Evolutionary conservation across 2,888 invertebrate species (phyloP), one percentile per base, ranked within the genome.

Genomic region (Perithous albicinctus): DNA sequence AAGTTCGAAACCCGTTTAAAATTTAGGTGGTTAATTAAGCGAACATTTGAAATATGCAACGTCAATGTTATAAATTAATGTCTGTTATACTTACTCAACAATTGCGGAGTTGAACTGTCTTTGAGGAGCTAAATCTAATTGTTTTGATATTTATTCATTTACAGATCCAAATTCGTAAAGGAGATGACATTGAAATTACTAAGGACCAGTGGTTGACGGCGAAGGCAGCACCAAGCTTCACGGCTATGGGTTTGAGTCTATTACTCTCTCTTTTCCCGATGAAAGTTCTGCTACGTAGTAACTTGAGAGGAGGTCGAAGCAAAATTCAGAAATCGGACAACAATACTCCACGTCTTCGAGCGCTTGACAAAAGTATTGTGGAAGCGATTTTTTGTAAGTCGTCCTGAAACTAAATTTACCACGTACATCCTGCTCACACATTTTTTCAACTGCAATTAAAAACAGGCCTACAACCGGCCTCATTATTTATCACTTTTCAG

Each of bases 261-360:
- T 29, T 74, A 18, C 26, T 74, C 2, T 64, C 64, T 10, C 74
- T 64, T 23, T 74, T n/a, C n/a, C n/a, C n/a, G n/a, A n/a, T n/a
- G n/a, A n/a, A n/a, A n/a, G n/a, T n/a, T n/a, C n/a, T n/a, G n/a
- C n/a, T n/a, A n/a, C n/a, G n/a, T n/a, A n/a, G n/a, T n/a, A n/a
- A n/a, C n/a, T n/a, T n/a, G n/a, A n/a, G n/a, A n/a, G n/a, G n/a
- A n/a, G n/a, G n/a, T n/a, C n/a, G n/a, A n/a, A n/a, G n/a, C n/a
- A n/a, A 59, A 29, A 59, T 35, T 18, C 26, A 7, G 29, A 5
- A 26, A 29, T 8, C 29, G 56, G 26, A 56, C 3, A 29, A 59
- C 29, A 18, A n/a, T n/a, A n/a, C 59, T 8, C 18, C 4, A 10
- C n/a, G 18, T 35, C 12, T 6, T 35, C 12, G 35, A 59, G 32